These are phyloP conservation scores for Chionis minor DNA, from an alignment of 2,113 vertebrate species.

Conservation along the genomic window DNA sequence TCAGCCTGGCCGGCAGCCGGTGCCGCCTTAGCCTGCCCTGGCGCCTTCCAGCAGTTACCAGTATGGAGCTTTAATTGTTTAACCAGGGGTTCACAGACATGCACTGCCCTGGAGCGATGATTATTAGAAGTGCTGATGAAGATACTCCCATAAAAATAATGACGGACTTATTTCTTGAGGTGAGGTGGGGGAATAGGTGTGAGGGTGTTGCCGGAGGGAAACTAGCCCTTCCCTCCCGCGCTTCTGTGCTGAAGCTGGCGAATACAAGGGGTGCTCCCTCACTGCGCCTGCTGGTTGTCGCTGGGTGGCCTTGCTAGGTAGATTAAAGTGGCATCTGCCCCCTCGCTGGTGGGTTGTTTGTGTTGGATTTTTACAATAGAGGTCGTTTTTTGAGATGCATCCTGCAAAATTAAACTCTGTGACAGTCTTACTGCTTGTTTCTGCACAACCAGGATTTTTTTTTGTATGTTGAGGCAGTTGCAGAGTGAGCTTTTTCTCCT, in stretches of 20 bases:
- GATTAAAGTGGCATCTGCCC: no score
- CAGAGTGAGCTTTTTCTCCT: neutral
- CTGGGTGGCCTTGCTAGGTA: neutral
- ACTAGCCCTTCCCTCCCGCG: neutral
- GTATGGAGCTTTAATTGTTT: neutral
- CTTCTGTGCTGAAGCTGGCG: neutral
- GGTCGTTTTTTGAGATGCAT: neutral
- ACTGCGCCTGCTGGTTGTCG: neutral
- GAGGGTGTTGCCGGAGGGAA: neutral
- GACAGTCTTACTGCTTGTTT: neutral
- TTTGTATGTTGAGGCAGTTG: neutral
- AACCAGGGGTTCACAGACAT: neutral
- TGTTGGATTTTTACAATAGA: neutral
- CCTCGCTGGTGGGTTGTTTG: no score
- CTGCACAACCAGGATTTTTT: neutral
- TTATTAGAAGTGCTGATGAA: neutral
- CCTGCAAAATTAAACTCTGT: neutral
- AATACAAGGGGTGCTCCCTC: neutral
- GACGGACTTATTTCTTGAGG: neutral
- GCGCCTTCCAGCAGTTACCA: neutral
- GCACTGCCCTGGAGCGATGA: neutral
- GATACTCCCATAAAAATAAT: neutral
- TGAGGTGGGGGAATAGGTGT: neutral
- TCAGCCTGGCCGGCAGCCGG: neutral
- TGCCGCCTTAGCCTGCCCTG: neutral